Evolutionary conservation across 2,797 vertebrate genomes (phyloP), one percentile per base, ranked within the genome.

Genomic region (Zenarchopterus dispar): DNA sequence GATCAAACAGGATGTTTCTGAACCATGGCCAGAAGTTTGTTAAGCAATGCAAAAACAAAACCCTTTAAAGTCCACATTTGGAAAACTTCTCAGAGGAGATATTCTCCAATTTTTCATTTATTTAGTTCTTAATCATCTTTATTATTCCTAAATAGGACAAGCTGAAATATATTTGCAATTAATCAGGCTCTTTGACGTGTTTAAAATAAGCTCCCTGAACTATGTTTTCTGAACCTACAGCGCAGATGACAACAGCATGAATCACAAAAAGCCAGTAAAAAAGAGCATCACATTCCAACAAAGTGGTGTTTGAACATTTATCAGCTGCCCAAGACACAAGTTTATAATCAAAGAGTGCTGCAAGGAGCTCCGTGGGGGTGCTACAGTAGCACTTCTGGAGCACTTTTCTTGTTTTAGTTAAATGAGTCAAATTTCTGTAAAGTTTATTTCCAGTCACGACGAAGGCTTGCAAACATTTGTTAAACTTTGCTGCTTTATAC

Each of bases 1-100:
- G 81, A 90, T 86, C 84, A 88, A 89, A 89, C 82, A 74, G 70
- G 69, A 88, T 84, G 89, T 88, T 81, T 85, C 74, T 75, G 87
- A 86, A 75, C 58, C 55, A 19, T 6, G 5, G 70, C 57, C 70
- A 73, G 75, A 63, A 70, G 70, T 75, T 63, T 73, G 59, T 82
- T 75, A 69, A 69, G 75, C 49, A 68, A 81, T 39, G 60, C 58
- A 49, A 67, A 69, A 65, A 72, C 42, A 62, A 72, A 81, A 67
- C 62, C 42, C 56, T 46, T 42, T 43, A 43, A 69, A 56, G 56
- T 57, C 59, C 13, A 41, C 56, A 75, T 67, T 77, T 67, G 62
- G 67, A 77, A 51, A 39, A 57, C 36, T 56, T 80, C 57, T 81
- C 49, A 56, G 56, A 61, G n/a, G 62, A 64, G 23, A 59, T 16